Base-by-base conservation (phyloP, 2,888 invertebrate species). In the Patella ulyssiponensis region DNA sequence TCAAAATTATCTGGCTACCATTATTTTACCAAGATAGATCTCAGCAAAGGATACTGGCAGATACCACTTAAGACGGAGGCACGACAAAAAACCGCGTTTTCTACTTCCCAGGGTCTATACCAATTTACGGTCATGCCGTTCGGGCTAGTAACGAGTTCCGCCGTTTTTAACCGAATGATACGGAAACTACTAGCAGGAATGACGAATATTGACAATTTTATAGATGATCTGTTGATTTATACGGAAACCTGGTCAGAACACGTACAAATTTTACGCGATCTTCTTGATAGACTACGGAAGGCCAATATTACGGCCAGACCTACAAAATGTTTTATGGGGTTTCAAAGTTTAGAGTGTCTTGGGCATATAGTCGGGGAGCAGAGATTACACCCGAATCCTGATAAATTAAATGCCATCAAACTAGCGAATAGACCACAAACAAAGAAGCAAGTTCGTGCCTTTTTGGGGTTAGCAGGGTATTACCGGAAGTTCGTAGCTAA, bases 141-240 rank as follows among this genome's bases (percentile, higher is more conserved):
- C 53, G 79, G 73, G 54, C 58, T 58, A n/a, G 58, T 58, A n/a
- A 58, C 58, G 3, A 4, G 70, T 27, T 54, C 76, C 1, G 73
- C 77, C 17, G 78, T 78, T 14, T 82, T 78, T n/a, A n/a, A n/a
- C n/a, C n/a, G n/a, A n/a, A n/a, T n/a, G n/a, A n/a, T n/a, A n/a
- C n/a, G n/a, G n/a, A 53, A 72, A 33, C 27, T 78, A 51, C 71
- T 82, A 14, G 56, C 44, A 53, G 79, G 76, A 58, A n/a, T 77
- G 2, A 11, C 23, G 9, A 17, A 76, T 56, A 73, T 74, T 44
- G 76, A 74, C 17, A 56, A 76, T 75, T 81, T 77, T 58, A n/a
- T 80, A 11, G 77, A 82, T 74, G 77, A 82, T 76, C 73, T 81
- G 0, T 20, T 79, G 2, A 74, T 80, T 27, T 69, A 76, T 70